Base-by-base conservation (phyloP, 2,888 invertebrate species). In the Caenorhabditis japonica region DNA sequence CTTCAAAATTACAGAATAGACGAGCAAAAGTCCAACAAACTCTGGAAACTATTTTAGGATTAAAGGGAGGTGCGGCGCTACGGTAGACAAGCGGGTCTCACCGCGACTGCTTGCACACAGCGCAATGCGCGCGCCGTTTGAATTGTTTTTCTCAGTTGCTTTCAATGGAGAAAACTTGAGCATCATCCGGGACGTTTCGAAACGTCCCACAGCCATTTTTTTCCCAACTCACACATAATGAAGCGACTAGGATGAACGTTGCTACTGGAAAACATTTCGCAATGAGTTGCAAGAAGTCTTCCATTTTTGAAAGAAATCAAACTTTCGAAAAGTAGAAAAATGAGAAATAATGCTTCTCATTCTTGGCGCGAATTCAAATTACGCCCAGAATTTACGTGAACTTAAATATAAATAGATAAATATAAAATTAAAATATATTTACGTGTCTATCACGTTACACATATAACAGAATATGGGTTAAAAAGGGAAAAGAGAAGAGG, bases 221-320 rank as follows among this genome's bases (percentile, higher is more conserved):
- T 4, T 43, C 23, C 23, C 27, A 34, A 27, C 61, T 10, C 25
- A 64, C 64, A 56, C 64, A 64, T 25, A 49, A 41, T 3, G 56
- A 41, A 19, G 34, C 49, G 41, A 49, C n/a, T 27, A 56, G 49
- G 39, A 64, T 33, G 49, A 64, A 56, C 39, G 64, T 47, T 47
- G 55, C 64, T 21, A 64, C 49, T 21, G 64, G 64, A 56, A 64
- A 64, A 46, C 55, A 56, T 64, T 47, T 64, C 34, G 46, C 64
- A 64, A 64, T 30, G 34, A 64, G 41, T 55, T 56, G 64, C 53
- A 64, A 41, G 47, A 49, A 47, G 33, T 64, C 64, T 39, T 56
- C 64, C 62, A 43, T 2, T 38, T 38, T 4, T 4, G 5, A 43
- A 25, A 2, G 25, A n/a, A 25, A n/a, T 19, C 0, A 19, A 4